A percentile compares a stretch with the other conserved stretches of the same genome.
These are phyloP conservation scores for Thalassoma bifasciatum DNA, from an alignment of 2,113 vertebrate genomes.

Conservation along the genomic window DNA sequence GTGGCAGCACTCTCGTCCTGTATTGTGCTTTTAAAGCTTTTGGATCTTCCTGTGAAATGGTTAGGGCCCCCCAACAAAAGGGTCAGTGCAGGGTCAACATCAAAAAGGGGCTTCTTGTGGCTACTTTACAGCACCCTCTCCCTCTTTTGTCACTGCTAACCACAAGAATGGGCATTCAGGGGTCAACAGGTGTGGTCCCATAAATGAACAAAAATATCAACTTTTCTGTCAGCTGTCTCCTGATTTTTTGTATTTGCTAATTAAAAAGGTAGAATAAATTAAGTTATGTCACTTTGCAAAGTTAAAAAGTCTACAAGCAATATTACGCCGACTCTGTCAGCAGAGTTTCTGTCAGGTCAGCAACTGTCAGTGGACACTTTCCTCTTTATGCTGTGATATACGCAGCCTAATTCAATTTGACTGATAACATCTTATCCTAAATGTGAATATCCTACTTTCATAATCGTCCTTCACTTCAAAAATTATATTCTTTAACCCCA, in stretches of 20 bases:
- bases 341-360: slow-evolving; percentile 54
- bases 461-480: slow-evolving; percentile 62
- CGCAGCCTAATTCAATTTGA: slow-evolving; percentile 70
- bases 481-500: slow-evolving; percentile 61
- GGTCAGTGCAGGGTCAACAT: slow-evolving; percentile 80
- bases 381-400: slow-evolving; percentile 49
- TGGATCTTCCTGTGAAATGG: slow-evolving; percentile 79
- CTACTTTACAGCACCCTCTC: slow-evolving; percentile 73
- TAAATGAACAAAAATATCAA: slow-evolving; percentile 22
- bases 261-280: slow-evolving; percentile 8
- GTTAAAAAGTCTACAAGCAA: slow-evolving; percentile 18
- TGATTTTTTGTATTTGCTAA: slow-evolving; percentile 13
- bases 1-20: slow-evolving; percentile 66
- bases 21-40: slow-evolving; percentile 76
- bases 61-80: slow-evolving; percentile 75
- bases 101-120: slow-evolving; percentile 66
- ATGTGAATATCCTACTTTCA: slow-evolving; percentile 65
- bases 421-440: slow-evolving; percentile 60
- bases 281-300: slow-evolving; percentile 9
- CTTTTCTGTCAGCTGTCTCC: slow-evolving; percentile 16
- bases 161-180: slow-evolving; percentile 66
- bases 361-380: slow-evolving; percentile 45
- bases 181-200: slow-evolving; percentile 79
- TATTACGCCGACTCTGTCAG: slow-evolving; percentile 38
- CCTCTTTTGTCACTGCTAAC: slow-evolving; percentile 62